Conservation (phyloP, 2,888 invertebrate genomes). For the Dasysyrphus tricinctus region DNA sequence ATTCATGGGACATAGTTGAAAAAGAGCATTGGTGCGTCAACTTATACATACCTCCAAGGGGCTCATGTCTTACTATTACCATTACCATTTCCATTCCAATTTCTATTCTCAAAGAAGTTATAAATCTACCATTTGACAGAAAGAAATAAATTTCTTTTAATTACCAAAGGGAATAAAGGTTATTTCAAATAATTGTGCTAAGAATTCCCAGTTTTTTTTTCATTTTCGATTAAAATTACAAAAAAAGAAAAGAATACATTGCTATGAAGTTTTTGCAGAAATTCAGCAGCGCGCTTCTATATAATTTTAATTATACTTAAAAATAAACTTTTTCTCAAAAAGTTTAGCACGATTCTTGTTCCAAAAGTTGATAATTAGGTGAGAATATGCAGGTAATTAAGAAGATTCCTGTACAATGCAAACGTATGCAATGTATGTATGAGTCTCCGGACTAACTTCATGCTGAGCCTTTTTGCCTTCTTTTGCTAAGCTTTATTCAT, state of each 20-base stretch:
- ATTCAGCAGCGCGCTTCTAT: conserved; percentile 30
- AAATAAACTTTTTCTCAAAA: conserved; percentile 49
- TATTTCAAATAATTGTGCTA: conserved; percentile 49
- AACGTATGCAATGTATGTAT: background rate
- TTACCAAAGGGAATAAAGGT: conserved; percentile 68
- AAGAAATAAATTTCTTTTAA: conserved; percentile 69
- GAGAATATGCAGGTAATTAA: conserved; percentile 73
- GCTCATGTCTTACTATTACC: conserved; percentile 3
- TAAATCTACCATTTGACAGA: conserved; percentile 64
- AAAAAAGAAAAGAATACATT: conserved; percentile 22
- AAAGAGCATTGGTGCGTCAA: conserved; percentile 7
- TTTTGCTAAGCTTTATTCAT: conserved; percentile 39
- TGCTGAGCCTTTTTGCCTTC: conserved; percentile 4
- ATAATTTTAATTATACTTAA: conserved; percentile 52
- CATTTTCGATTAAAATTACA: conserved; percentile 51
- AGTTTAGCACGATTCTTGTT: conserved; percentile 47
- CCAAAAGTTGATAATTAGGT: conserved; percentile 69
- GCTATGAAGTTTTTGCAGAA: conserved; percentile 38
- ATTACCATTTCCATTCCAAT: background rate
- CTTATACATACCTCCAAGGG: background rate
- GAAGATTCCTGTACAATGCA: conserved; percentile 56
- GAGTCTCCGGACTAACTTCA: conserved; percentile 29
- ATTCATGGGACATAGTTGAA: conserved; percentile 22
- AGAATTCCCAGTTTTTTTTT: conserved; percentile 11
- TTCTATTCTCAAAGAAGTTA: conserved; percentile 25